Base-by-base conservation (phyloP, 2,797 vertebrate genomes). In the Coregonus suidteri region DNA sequence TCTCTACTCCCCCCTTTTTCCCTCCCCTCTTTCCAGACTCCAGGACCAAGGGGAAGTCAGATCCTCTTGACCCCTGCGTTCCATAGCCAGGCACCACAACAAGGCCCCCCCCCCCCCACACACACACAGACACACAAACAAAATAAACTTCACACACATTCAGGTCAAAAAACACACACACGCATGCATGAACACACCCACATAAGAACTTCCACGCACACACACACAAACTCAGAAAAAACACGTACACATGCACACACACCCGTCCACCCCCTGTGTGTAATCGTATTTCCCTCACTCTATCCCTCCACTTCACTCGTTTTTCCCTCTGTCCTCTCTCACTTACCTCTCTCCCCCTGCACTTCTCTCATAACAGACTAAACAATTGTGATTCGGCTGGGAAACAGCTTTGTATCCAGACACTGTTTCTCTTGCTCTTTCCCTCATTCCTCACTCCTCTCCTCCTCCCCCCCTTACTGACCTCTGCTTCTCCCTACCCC, bases 371-470 rank as follows among this genome's bases (percentile, higher is more conserved):
- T 93, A 93, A 92, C 92, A 99, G 97, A 98, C 96, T 98, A 99
- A 99, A 99, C 97, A 98, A 96, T 96, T 95, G 95, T 93, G 95
- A 95, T 96, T 97, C 96, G 95, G 95, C 96, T 96, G 95, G 94
- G 95, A 97, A 96, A 93, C 93, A 93, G 92, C 93, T 96, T 93
- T 93, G 93, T 93, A 95, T 97, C 96, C 96, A 98, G 96, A 97
- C 97, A 96, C 95, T 91, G 94, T 90, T 93, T 87, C 92, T 83
- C 86, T 75, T 59, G 31, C 78, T 47, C 18, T 79, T 66, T 54
- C 69, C 41, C 56, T 65, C 66, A 47, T 47, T 74, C 41, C n/a
- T 15, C 56, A 3, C 34, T 54, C 76, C 54, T 64, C 53, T 56
- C 66, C 79, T 73, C 70, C 67, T 75, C 72, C 92, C 2, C 25